A percentile compares a stretch with the other conserved stretches of the same genome.
These are phyloP conservation scores for Polymixis lichenea DNA, from an alignment of 2,888 invertebrate genomes.

Conservation along the genomic window DNA sequence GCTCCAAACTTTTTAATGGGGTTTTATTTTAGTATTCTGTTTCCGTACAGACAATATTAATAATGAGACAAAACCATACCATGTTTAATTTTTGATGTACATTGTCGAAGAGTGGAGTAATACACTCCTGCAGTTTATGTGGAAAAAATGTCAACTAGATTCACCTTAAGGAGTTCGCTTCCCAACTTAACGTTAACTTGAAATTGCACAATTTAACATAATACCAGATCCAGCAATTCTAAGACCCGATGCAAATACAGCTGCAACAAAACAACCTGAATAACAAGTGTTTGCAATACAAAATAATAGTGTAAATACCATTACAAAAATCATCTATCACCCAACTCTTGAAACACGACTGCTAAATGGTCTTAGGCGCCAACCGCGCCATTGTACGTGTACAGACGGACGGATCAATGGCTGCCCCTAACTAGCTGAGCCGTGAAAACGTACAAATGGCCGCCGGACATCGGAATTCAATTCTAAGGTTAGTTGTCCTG, in stretches of 20 bases:
- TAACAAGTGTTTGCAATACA: constrained; percentile 54
- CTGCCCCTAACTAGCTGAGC: constrained; percentile 81
- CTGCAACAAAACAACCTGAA: constrained; percentile 21
- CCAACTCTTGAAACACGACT: constrained; percentile 58
- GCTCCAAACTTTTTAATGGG: no score
- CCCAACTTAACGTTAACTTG: not conserved
- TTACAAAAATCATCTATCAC: constrained; percentile 75
- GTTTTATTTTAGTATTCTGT: no score
- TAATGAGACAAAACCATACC: no score
- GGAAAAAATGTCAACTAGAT: no score
- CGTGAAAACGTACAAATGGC: constrained; percentile 86
- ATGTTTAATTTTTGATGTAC: no score
- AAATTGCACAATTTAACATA: constrained; percentile 13
- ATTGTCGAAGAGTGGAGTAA: no score
- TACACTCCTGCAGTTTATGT: no score
- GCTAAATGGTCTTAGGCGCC: constrained; percentile 72
- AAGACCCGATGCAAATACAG: not conserved
- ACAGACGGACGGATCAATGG: constrained; percentile 87
- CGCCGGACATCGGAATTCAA: constrained; percentile 66
- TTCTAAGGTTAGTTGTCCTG: constrained; percentile 66
- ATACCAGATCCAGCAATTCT: constrained; percentile 11
- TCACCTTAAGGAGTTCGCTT: constrained; percentile 6
- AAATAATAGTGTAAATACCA: constrained; percentile 63
- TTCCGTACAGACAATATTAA: no score
- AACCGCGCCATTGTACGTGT: constrained; percentile 79